These are phyloP conservation scores for Albula goreensis DNA, from an alignment of 2,113 vertebrate species.

Conservation along the genomic window DNA sequence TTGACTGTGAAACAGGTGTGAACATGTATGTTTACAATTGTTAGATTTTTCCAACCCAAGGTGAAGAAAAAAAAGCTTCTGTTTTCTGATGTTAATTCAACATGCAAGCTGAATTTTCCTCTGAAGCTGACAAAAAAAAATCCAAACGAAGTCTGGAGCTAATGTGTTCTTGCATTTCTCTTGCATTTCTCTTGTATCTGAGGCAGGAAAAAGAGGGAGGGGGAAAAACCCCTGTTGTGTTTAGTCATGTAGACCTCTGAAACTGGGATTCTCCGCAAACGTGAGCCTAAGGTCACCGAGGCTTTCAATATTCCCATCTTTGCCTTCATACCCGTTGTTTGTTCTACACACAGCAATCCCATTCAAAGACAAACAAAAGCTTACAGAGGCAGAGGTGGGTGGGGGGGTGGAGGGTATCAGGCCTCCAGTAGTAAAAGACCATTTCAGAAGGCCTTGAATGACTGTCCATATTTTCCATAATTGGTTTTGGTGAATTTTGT, in stretches of 20 bases:
- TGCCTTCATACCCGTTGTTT: not conserved
- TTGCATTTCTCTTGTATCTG: not conserved
- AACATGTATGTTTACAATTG: no score
- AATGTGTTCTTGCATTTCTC: no score
- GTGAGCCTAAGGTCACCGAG: not conserved
- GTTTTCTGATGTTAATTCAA: no score
- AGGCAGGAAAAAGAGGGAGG: not conserved
- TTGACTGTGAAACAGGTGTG: no score
- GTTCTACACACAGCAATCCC: not conserved
- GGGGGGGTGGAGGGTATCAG: not conserved
- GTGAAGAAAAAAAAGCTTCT: no score
- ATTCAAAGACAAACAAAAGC: conserved; percentile 2
- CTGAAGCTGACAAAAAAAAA: no score
- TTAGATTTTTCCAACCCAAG: no score
- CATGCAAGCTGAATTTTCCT: no score
- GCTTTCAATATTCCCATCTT: not conserved
- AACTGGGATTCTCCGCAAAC: not conserved
- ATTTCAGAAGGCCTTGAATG: not conserved
- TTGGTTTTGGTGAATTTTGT: conserved; percentile 8
- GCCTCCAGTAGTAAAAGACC: not conserved
- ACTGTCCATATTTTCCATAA: not conserved
- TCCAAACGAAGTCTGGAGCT: no score
- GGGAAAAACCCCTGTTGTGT: not conserved
- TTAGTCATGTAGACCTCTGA: not conserved
- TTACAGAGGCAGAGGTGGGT: not conserved